A percentile compares a stretch with the other conserved stretches of the same genome.
Evolutionary conservation across 2,888 invertebrate species (phyloP).

Genomic region (Tanaodytes sp.): DNA sequence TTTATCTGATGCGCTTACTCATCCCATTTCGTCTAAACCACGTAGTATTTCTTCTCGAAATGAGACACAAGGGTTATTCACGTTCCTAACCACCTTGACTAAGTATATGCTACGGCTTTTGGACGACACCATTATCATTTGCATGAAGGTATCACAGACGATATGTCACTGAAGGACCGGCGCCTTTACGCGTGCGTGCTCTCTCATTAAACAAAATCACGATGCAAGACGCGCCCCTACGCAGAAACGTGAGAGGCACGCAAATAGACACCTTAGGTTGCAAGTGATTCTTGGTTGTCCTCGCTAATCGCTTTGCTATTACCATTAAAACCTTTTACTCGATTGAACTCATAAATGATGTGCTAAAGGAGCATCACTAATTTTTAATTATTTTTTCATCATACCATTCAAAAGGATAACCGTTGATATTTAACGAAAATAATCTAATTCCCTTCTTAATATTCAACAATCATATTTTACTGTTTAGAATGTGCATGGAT

Average conservation of each 20-base stretch:
- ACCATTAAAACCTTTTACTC: constrained; percentile 23
- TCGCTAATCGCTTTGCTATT: constrained; percentile 15
- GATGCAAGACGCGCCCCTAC: constrained; percentile 63
- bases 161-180: constrained; percentile 50
- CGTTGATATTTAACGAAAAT: no score
- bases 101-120: constrained; percentile 59
- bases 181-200: constrained; percentile 62
- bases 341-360: no score
- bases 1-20: constrained; percentile 45
- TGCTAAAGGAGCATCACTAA: no score
- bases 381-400: no score
- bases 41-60: constrained; percentile 47
- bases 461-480: no score
- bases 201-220: constrained; percentile 68
- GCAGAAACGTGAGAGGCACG: constrained; percentile 68
- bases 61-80: constrained; percentile 56
- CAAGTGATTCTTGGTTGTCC: no score
- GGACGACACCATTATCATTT: constrained; percentile 61
- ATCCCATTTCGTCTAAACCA: constrained; percentile 47
- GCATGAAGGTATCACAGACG: constrained; percentile 59
- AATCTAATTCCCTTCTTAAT: no score
- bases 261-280: constrained; percentile 67
- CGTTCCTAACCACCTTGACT: constrained; percentile 51
- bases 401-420: no score
- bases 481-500: no score